These are phyloP conservation scores for Frieseomelitta varia DNA, from an alignment of 1,140 invertebrate genomes.

Conservation along the genomic window DNA sequence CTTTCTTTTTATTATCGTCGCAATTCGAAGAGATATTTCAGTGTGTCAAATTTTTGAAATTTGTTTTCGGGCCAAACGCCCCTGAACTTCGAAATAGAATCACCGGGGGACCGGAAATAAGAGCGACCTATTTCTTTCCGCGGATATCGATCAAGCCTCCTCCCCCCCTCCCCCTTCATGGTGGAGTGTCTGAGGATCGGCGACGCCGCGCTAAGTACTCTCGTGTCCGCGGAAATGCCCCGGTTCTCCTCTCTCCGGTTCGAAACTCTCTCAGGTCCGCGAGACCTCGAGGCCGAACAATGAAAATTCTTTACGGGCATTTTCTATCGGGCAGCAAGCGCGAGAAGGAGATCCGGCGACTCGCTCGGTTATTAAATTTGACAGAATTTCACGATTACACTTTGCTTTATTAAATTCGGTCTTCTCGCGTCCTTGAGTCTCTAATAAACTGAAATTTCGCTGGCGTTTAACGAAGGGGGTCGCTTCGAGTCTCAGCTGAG, in stretches of 20 bases:
- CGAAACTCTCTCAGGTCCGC: not conserved
- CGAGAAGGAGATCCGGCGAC: no score
- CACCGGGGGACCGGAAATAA: slow-evolving; percentile 46
- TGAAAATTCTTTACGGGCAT: not conserved
- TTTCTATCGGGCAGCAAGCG: no score
- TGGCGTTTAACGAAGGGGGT: no score
- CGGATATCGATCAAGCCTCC: slow-evolving; percentile 39
- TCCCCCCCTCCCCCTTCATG: no score
- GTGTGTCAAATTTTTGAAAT: no score
- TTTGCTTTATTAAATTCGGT: no score
- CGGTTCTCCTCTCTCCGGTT: slow-evolving; percentile 14
- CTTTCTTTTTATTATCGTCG: no score
- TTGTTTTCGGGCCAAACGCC: not conserved
- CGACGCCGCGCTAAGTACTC: slow-evolving; percentile 31
- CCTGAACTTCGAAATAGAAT: slow-evolving; percentile 32
- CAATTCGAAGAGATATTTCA: no score
- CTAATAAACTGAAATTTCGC: not conserved
- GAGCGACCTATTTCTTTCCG: slow-evolving; percentile 47
- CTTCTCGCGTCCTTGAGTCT: not conserved
- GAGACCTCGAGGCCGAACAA: not conserved
- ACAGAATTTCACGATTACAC: no score
- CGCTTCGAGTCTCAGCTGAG: no score
- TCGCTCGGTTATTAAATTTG: no score
- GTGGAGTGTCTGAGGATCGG: slow-evolving; percentile 31
- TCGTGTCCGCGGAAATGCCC: slow-evolving; percentile 26